phyloP scores from a whole-genome alignment of 1,140 invertebrate species.

The Drosophila hydei region DNA sequence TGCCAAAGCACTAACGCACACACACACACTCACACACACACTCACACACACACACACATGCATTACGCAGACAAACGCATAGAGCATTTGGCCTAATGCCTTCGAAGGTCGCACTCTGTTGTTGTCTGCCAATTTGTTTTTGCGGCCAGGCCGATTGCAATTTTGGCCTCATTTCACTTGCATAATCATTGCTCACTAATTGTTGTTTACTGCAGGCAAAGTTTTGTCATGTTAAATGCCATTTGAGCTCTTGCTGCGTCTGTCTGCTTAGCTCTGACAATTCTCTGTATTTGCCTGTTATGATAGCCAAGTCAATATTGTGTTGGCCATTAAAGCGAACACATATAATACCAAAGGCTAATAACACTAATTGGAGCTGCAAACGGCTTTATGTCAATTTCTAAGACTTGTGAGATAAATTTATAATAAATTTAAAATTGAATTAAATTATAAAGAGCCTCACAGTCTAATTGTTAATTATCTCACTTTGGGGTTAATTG shows the following conservation, averaged over 20 bases:
- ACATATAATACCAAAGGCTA: no score
- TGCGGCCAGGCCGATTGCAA: slow-evolving; percentile 43
- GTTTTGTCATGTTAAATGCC: slow-evolving; percentile 13
- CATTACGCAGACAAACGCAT: slow-evolving; percentile 3
- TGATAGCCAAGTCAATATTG: slow-evolving; percentile 21
- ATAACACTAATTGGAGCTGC: slow-evolving; percentile 16
- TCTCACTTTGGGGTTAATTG: no score
- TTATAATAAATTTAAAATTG: no score
- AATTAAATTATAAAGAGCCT: no score
- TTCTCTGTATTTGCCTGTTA: slow-evolving; percentile 9
- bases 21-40: slow-evolving; percentile 7
- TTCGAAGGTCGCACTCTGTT: slow-evolving; percentile 26
- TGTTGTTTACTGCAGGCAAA: slow-evolving; percentile 56
- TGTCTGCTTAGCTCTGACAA: slow-evolving; percentile 14
- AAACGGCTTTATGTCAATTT: no score
- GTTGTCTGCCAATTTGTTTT: slow-evolving; percentile 58
- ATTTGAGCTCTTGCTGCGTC: slow-evolving; percentile 13
- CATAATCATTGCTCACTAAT: slow-evolving; percentile 65
- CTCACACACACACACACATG: slow-evolving; percentile 5
- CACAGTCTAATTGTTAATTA: no score
- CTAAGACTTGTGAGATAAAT: no score
- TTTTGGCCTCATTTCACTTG: slow-evolving; percentile 51
- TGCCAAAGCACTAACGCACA: slow-evolving; percentile 6
- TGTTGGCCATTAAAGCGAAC: neutral
- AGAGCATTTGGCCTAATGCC: slow-evolving; percentile 56